phyloP scores from a whole-genome alignment of 2,888 invertebrate species.

The Xestia c-nigrum region DNA sequence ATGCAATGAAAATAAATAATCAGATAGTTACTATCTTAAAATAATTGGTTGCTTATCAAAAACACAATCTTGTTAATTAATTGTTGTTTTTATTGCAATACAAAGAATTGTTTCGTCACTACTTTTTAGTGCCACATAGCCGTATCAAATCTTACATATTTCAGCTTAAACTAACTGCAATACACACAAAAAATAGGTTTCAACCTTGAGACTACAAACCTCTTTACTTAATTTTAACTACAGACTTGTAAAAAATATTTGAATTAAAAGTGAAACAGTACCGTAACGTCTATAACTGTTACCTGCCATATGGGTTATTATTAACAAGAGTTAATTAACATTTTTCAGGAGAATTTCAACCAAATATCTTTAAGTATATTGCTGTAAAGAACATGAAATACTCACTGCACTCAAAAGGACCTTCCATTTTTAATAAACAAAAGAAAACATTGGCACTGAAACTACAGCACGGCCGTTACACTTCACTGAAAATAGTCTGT shows the following conservation, averaged over 20 bases:
- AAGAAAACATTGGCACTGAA: conserved; percentile 67
- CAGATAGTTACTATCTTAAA: conserved; percentile 31
- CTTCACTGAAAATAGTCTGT: conserved; percentile 84
- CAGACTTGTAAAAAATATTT: conserved; percentile 28
- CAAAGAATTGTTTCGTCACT: conserved; percentile 36
- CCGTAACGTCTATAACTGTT: conserved; percentile 26
- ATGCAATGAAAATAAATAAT: not conserved
- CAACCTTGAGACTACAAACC: conserved; percentile 50
- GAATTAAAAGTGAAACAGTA: conserved; percentile 21
- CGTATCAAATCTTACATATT: not conserved
- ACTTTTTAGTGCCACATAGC: conserved; percentile 51
- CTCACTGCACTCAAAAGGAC: conserved; percentile 84
- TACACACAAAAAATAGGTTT: conserved; percentile 17
- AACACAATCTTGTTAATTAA: conserved; percentile 36
- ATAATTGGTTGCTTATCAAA: conserved; percentile 43
- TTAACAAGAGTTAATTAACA: conserved; percentile 22
- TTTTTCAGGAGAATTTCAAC: conserved; percentile 13
- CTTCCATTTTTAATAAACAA: conserved; percentile 75
- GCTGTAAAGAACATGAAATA: conserved; percentile 27
- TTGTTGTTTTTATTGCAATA: conserved; percentile 18
- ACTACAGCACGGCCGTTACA: conserved; percentile 74
- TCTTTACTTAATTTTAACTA: conserved; percentile 28
- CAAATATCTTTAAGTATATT: conserved; percentile 6
- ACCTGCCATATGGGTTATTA: conserved; percentile 69
- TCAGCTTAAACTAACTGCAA: conserved; percentile 4